These are phyloP conservation scores for Nettapus auritus DNA, from an alignment of 2,113 vertebrate genomes.

Conservation along the genomic window DNA sequence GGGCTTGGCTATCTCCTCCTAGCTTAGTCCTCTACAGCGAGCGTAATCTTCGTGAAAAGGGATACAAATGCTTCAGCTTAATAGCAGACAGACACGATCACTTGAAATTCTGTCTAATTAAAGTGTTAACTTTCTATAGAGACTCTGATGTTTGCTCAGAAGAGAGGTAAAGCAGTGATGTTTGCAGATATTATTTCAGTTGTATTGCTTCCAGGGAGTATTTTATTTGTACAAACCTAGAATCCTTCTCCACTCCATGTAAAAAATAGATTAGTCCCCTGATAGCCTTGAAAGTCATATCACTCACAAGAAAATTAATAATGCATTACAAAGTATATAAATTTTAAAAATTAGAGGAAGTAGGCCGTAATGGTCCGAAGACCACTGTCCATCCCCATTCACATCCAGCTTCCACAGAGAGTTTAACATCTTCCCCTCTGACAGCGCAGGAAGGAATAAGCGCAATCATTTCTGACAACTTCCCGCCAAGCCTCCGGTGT, in stretches of 20 bases:
- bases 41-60: constrained; percentile 7
- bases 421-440: background rate
- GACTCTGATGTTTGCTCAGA: constrained; percentile 65
- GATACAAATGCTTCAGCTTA: constrained; percentile 36
- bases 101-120: constrained; percentile 65
- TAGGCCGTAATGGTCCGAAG: constrained; percentile 64
- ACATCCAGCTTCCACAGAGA: constrained; percentile 29
- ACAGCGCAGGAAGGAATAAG: background rate
- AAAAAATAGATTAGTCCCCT: constrained; percentile 76
- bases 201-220: constrained; percentile 59
- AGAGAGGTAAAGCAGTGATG: constrained; percentile 45
- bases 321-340: constrained; percentile 68
- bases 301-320: constrained; percentile 74
- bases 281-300: constrained; percentile 72
- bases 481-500: background rate
- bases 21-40: background rate
- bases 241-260: constrained; percentile 61
- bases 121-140: constrained; percentile 70
- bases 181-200: constrained; percentile 60
- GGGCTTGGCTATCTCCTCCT: no score
- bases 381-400: constrained; percentile 45
- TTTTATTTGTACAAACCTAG: constrained; percentile 74
- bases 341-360: constrained; percentile 72
- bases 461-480: constrained; percentile 50
- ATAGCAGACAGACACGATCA: constrained; percentile 1